Percentiles rank a stretch among this genome's conserved stretches.
These are phyloP conservation scores for Octomys mimax DNA, from an alignment of 2,797 vertebrate species.

Conservation along the genomic window DNA sequence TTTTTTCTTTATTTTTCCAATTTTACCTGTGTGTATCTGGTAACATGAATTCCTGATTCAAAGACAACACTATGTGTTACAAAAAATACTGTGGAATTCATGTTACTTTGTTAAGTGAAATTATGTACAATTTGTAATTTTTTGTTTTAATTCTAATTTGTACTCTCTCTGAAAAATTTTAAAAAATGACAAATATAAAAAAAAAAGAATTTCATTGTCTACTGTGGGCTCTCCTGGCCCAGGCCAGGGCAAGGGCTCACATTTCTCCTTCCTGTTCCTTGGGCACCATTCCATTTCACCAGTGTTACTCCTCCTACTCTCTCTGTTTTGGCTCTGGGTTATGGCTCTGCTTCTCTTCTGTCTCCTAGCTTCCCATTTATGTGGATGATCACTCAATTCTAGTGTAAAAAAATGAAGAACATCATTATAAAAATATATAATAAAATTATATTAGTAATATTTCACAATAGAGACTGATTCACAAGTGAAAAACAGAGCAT, in stretches of 20 bases:
- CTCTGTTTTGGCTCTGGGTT: background rate
- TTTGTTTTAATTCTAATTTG: too few species aligned
- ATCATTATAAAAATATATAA: background rate
- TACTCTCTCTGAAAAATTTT: too few species aligned
- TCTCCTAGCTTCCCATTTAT: background rate
- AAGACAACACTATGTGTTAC: too few species aligned
- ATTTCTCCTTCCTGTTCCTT: background rate
- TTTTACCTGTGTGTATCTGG: too few species aligned
- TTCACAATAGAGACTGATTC: background rate
- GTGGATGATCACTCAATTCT: background rate
- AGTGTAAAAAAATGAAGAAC: background rate
- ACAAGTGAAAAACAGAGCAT: background rate
- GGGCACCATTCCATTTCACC: background rate
- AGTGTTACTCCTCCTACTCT: background rate
- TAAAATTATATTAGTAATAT: background rate
- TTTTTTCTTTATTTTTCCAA: too few species aligned
- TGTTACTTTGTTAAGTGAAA: too few species aligned
- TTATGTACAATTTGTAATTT: too few species aligned
- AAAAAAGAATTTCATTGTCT: background rate
- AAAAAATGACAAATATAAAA: too few species aligned
- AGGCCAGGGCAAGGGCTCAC: background rate
- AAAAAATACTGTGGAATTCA: too few species aligned
- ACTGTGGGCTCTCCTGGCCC: background rate
- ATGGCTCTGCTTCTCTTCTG: background rate
- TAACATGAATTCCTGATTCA: too few species aligned